Conservation (phyloP, 2,797 vertebrate genomes). For the Myiotriccus ornatus region DNA sequence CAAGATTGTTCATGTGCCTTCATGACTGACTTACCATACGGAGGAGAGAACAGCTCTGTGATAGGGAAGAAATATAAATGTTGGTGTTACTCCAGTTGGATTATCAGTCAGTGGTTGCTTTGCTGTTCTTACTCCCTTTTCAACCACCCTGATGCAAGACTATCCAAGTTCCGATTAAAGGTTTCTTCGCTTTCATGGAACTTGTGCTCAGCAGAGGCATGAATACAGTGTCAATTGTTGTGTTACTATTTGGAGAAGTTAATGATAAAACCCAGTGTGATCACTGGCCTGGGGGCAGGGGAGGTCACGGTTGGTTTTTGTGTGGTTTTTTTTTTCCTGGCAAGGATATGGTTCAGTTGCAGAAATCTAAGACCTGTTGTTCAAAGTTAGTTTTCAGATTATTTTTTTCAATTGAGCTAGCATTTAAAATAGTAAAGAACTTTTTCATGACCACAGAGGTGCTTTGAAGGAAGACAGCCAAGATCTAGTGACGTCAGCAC, state of each 20-base stretch:
- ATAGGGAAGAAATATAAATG: background rate
- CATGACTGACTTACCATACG: background rate
- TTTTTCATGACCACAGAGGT: constrained; percentile 12
- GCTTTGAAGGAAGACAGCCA: constrained; percentile 36
- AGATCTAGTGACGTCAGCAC: background rate
- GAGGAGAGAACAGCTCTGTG: background rate
- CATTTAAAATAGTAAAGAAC: background rate
- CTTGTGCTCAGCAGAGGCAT: background rate
- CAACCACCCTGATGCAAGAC: background rate
- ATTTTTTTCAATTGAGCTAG: background rate
- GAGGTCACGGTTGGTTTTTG: background rate
- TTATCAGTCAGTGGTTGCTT: background rate
- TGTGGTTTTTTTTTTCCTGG: background rate
- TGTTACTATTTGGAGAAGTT: background rate
- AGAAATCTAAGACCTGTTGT: background rate
- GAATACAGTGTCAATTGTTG: background rate
- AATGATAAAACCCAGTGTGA: background rate
- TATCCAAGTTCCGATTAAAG: background rate
- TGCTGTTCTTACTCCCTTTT: background rate
- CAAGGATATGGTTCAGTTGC: background rate
- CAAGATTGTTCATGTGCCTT: background rate
- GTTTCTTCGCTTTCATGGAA: background rate
- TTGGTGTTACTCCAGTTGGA: background rate
- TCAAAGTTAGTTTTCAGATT: background rate
- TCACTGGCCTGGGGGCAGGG: background rate